Conservation (phyloP, 2,888 invertebrate species). For the Bimastos eiseni region DNA sequence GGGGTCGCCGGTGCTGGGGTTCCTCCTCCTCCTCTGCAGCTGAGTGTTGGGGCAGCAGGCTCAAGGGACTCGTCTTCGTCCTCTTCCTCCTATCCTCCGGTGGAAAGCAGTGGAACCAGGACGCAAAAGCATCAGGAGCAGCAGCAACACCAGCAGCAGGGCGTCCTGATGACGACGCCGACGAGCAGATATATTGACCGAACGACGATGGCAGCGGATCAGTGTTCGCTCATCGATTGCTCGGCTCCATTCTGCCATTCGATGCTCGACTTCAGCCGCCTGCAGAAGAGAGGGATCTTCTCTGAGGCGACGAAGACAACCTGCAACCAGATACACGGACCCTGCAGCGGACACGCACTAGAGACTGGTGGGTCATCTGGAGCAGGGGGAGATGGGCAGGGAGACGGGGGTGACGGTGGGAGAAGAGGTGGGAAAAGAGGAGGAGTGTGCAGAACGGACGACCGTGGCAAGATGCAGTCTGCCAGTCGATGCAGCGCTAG, state of each 20-base stretch:
- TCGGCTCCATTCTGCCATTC: background rate
- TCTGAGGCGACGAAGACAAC: background rate
- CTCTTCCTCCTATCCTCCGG: background rate
- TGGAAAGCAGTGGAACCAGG: background rate
- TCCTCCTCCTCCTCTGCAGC: background rate
- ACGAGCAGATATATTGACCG: background rate
- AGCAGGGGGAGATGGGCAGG: background rate
- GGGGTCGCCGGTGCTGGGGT: background rate
- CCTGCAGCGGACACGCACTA: background rate
- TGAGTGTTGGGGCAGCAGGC: background rate
- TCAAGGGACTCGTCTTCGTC: background rate
- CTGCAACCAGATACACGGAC: background rate
- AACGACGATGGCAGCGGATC: too few species aligned
- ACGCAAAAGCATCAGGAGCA: background rate
- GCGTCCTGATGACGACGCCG: background rate
- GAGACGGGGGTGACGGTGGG: background rate
- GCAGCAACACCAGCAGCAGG: background rate
- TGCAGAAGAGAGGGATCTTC: background rate
- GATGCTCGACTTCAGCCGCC: background rate
- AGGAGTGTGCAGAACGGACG: background rate
- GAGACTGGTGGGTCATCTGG: background rate
- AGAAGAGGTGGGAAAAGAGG: background rate
- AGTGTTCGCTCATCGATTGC: constrained; percentile 5
- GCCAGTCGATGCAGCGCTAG: constrained; percentile 13
- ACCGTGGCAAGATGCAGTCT: background rate